Conservation (phyloP, 2,113 vertebrate genomes). For the Podiceps cristatus region DNA sequence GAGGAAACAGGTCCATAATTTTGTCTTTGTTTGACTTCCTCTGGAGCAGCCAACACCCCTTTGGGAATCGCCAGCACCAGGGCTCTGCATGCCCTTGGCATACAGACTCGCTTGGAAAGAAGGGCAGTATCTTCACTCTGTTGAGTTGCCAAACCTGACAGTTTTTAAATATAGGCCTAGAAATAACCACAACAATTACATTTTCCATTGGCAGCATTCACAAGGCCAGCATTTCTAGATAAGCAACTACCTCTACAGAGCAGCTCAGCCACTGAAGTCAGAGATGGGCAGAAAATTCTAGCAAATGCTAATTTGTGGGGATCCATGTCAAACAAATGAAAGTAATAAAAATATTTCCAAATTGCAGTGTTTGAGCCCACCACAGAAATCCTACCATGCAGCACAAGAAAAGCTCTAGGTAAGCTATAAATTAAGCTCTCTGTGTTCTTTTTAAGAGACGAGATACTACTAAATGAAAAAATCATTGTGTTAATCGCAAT, state of each 20-base stretch:
- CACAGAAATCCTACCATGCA: conserved; percentile 73
- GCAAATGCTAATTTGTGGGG: neutral
- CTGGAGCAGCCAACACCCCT: neutral
- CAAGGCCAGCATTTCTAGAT: neutral
- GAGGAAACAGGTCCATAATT: neutral
- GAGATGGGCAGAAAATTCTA: neutral
- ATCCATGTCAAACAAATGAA: neutral
- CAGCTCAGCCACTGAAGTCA: neutral
- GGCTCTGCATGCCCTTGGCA: neutral
- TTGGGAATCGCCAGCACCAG: neutral
- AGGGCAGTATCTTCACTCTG: neutral
- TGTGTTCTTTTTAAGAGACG: neutral
- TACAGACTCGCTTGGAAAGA: neutral
- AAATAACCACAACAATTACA: neutral
- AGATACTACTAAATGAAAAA: neutral
- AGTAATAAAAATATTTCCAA: neutral
- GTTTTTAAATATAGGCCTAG: neutral
- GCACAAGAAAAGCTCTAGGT: conserved; percentile 65
- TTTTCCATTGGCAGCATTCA: neutral
- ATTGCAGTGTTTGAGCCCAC: conserved; percentile 71
- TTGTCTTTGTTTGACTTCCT: neutral
- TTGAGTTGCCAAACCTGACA: neutral
- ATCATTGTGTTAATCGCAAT: neutral
- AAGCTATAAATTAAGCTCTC: neutral
- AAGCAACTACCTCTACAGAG: neutral